Evolutionary conservation across 2,797 vertebrate genomes (phyloP).

Genomic region (Hydrophis major): DNA sequence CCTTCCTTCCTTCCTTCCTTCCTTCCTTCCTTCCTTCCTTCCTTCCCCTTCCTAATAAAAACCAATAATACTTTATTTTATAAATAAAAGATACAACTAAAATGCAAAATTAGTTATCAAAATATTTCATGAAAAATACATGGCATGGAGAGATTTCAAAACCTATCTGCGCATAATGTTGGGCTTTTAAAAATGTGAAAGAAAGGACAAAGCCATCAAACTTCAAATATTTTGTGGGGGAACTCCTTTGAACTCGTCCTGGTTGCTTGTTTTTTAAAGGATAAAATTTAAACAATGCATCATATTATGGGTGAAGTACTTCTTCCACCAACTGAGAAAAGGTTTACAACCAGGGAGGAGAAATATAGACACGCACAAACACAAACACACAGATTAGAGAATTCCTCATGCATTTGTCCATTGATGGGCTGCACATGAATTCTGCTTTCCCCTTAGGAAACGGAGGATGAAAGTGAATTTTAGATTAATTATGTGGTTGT

Average conservation of each 20-base stretch:
- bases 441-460: background rate
- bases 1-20: too few relatives aligned
- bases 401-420: background rate
- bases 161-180: constrained; percentile 43
- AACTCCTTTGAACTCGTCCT: constrained; percentile 36
- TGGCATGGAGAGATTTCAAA: constrained; percentile 56
- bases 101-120: constrained; percentile 69
- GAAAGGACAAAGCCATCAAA: background rate
- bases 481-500: background rate
- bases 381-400: background rate
- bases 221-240: constrained; percentile 38
- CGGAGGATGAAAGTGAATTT: background rate
- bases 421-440: background rate
- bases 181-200: constrained; percentile 10
- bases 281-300: constrained; percentile 33
- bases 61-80: constrained; percentile 58
- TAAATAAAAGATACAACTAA: constrained; percentile 71
- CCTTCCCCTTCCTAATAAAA: background rate
- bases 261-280: constrained; percentile 49
- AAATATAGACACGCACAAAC: background rate
- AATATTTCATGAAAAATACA: constrained; percentile 73
- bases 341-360: background rate
- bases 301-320: background rate
- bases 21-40: background rate
- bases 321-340: background rate